These are phyloP conservation scores for Agriopis aurantiaria DNA, from an alignment of 2,888 invertebrate species.

Conservation along the genomic window DNA sequence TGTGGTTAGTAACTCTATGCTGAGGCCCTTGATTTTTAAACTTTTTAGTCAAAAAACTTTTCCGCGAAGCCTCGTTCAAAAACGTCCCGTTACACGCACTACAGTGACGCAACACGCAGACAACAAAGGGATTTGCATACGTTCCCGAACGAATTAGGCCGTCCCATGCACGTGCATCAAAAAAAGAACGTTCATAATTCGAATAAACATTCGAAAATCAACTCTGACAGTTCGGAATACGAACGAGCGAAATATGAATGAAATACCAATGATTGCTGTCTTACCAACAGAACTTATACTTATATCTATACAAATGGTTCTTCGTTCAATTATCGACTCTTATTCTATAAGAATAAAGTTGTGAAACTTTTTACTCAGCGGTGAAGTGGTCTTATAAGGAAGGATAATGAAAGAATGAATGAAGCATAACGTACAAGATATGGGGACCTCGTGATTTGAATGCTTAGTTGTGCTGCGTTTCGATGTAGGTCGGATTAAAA, in stretches of 20 bases:
- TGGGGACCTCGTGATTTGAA: slow-evolving; percentile 23
- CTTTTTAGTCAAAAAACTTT: neutral
- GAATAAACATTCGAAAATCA: slow-evolving; percentile 43
- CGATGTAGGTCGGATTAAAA: neutral
- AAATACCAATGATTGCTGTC: slow-evolving; percentile 32
- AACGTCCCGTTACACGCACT: slow-evolving; percentile 64
- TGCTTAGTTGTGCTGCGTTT: slow-evolving; percentile 8
- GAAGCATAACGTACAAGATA: slow-evolving; percentile 61
- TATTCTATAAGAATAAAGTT: neutral
- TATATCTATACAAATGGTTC: neutral
- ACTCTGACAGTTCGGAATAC: slow-evolving; percentile 40
- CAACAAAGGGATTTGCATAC: slow-evolving; percentile 83
- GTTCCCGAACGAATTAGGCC: slow-evolving; percentile 68
- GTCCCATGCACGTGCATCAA: slow-evolving; percentile 45
- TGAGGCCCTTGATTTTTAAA: too few relatives aligned
- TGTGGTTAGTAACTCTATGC: too few relatives aligned
- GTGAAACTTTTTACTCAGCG: neutral
- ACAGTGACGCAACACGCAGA: slow-evolving; percentile 70
- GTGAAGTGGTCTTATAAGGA: neutral
- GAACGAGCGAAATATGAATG: slow-evolving; percentile 27
- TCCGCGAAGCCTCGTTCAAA: slow-evolving; percentile 50
- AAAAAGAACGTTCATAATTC: slow-evolving; percentile 37
- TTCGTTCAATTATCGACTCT: slow-evolving; percentile 4
- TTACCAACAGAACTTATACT: slow-evolving; percentile 4
- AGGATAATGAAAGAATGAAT: slow-evolving; percentile 66